Percentiles rank a stretch among this genome's conserved stretches.
phyloP scores from a whole-genome alignment of 2,113 vertebrate genomes.

The Reinhardtius hippoglossoides region DNA sequence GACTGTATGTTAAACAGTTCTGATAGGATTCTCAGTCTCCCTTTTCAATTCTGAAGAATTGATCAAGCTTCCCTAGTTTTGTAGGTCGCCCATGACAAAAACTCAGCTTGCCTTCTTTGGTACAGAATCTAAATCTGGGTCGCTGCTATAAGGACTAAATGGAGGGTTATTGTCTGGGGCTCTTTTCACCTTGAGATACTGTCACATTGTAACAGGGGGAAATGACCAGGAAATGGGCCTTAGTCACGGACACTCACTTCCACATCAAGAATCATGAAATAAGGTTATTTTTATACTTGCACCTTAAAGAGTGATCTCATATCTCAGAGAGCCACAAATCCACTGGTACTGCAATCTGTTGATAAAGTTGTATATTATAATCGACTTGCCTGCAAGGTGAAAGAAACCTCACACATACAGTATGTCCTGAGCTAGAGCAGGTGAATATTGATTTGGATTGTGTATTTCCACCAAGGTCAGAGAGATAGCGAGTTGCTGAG shows the following conservation, averaged over 20 bases:
- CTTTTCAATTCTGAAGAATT: slow-evolving; percentile 74
- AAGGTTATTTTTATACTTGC: neutral
- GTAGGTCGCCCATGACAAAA: slow-evolving; percentile 81
- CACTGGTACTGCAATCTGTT: slow-evolving; percentile 17
- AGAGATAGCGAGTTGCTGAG: slow-evolving; percentile 71
- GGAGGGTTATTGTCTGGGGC: slow-evolving; percentile 68
- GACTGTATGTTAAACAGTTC: slow-evolving; percentile 60
- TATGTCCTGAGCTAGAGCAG: slow-evolving; percentile 27
- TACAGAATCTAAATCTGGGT: slow-evolving; percentile 77
- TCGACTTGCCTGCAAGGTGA: slow-evolving; percentile 38
- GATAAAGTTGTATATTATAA: slow-evolving; percentile 50
- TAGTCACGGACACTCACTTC: slow-evolving; percentile 17
- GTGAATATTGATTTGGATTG: slow-evolving; percentile 70
- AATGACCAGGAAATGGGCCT: slow-evolving; percentile 48
- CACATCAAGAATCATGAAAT: slow-evolving; percentile 12
- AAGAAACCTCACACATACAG: slow-evolving; percentile 13
- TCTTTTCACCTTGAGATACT: slow-evolving; percentile 73
- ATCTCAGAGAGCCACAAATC: slow-evolving; percentile 10
- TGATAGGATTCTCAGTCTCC: slow-evolving; percentile 49
- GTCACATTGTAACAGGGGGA: slow-evolving; percentile 31
- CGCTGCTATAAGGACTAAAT: slow-evolving; percentile 55
- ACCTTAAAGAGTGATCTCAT: neutral
- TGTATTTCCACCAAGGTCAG: slow-evolving; percentile 67
- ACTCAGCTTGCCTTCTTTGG: slow-evolving; percentile 62
- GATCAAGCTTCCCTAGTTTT: slow-evolving; percentile 79